Conservation (phyloP, 2,888 invertebrate species). For the Piscicola geometra region DNA sequence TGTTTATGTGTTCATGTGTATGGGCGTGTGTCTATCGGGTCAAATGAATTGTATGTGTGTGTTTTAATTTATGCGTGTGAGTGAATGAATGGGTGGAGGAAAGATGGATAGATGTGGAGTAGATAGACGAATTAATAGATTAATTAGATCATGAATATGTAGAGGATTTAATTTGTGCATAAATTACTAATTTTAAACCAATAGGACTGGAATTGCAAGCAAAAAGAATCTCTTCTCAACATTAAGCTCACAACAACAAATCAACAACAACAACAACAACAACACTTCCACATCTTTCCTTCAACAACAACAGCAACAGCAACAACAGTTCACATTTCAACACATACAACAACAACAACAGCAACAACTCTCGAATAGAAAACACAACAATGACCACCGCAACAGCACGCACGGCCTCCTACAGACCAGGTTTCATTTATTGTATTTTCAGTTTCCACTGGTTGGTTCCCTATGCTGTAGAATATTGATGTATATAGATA, state of each 20-base stretch:
- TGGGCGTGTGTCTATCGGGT: no score
- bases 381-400: no score
- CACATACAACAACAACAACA: neutral
- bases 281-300: conserved; percentile 63
- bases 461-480: no score
- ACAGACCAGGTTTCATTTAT: no score
- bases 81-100: neutral
- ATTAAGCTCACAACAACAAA: conserved; percentile 62
- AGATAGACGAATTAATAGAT: neutral
- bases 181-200: neutral
- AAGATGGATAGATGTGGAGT: neutral
- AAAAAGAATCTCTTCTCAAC: conserved; percentile 47
- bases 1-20: neutral
- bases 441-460: no score
- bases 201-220: neutral
- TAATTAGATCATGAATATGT: neutral
- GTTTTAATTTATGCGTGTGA: no score
- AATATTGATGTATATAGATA: no score
- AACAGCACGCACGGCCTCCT: no score
- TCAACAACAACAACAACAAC: conserved; percentile 14
- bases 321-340: neutral
- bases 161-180: neutral
- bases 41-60: no score
- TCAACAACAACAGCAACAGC: neutral
- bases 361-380: neutral